Percentiles rank a stretch among this genome's conserved stretches.
Conservation (phyloP, 2,797 vertebrate species). For the Sphaeramia orbicularis region DNA sequence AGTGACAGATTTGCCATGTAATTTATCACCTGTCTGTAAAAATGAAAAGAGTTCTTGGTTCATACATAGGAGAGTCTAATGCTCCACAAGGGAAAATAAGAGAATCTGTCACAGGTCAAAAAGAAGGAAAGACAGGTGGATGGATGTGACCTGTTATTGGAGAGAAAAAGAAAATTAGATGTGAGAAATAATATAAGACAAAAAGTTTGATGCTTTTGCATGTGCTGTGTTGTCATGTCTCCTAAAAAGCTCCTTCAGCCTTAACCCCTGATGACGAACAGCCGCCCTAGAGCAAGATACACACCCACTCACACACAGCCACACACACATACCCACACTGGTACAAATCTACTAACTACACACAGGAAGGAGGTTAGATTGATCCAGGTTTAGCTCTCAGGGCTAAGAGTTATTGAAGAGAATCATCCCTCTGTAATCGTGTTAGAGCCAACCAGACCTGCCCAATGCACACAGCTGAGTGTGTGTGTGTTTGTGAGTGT, state of each 20-base stretch:
- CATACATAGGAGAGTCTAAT: too few relatives aligned
- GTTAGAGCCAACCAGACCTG: conserved; percentile 85
- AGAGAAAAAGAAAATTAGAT: not conserved
- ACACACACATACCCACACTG: conserved; percentile 38
- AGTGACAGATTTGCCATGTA: not conserved
- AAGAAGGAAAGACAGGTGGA: not conserved
- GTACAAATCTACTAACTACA: conserved; percentile 35
- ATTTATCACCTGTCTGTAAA: too few relatives aligned
- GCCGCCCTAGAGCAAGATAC: conserved; percentile 62
- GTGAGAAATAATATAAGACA: not conserved
- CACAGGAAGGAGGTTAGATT: conserved; percentile 84
- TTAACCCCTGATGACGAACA: conserved; percentile 66
- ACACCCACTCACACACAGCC: conserved; percentile 39
- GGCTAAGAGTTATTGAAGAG: conserved; percentile 89
- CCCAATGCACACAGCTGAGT: conserved; percentile 67
- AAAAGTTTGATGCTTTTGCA: conserved; percentile 3
- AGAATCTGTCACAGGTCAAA: not conserved
- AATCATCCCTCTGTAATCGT: conserved; percentile 87
- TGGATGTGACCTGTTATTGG: not conserved
- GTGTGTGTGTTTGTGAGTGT: conserved; percentile 43
- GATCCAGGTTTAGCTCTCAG: conserved; percentile 87
- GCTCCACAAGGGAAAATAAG: too few relatives aligned
- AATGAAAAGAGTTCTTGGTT: too few relatives aligned
- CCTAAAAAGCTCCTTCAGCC: conserved; percentile 48
- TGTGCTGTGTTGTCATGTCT: conserved; percentile 36